Conservation (phyloP, 2,888 invertebrate species). For the Drosophila fulvimacula region DNA sequence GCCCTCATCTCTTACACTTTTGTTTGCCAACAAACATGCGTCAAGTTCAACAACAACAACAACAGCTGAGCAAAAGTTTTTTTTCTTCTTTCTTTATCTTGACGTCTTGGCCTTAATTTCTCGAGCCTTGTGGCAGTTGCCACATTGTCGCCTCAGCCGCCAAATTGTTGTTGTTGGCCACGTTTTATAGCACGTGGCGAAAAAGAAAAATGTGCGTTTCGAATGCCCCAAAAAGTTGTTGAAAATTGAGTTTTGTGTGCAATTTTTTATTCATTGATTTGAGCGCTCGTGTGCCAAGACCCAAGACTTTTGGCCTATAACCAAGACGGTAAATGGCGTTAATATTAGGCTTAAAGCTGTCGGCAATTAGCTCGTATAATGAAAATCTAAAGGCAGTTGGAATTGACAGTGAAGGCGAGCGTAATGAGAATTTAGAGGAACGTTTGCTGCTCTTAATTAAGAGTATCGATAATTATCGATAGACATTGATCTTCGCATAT, state of each 20-base stretch:
- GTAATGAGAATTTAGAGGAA: not conserved
- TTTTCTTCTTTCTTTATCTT: slow-evolving; percentile 73
- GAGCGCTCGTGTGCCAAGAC: slow-evolving; percentile 1
- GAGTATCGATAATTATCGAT: not conserved
- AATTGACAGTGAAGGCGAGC: too few species aligned
- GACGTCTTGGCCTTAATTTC: slow-evolving; percentile 74
- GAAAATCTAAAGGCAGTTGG: not conserved
- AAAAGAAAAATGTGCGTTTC: slow-evolving; percentile 49
- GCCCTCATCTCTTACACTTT: slow-evolving; percentile 19
- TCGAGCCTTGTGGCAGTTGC: slow-evolving; percentile 45
- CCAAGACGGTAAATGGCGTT: not conserved
- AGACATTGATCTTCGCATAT: not conserved
- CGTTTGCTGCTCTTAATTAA: not conserved
- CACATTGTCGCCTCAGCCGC: slow-evolving; percentile 67
- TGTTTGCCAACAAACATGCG: slow-evolving; percentile 80
- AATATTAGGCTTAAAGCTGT: slow-evolving; percentile 12
- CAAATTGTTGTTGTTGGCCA: slow-evolving; percentile 41
- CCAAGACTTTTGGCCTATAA: slow-evolving; percentile 1
- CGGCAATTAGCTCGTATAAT: slow-evolving; percentile 12
- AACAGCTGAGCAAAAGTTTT: slow-evolving; percentile 38
- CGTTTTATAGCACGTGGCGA: slow-evolving; percentile 42
- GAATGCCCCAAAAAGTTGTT: slow-evolving; percentile 75
- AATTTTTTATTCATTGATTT: slow-evolving; percentile 71
- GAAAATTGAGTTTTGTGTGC: slow-evolving; percentile 72
- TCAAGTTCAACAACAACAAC: slow-evolving; percentile 65